Evolutionary conservation across 1,140 invertebrate genomes (phyloP).

Genomic region (Drosophila guanche): DNA sequence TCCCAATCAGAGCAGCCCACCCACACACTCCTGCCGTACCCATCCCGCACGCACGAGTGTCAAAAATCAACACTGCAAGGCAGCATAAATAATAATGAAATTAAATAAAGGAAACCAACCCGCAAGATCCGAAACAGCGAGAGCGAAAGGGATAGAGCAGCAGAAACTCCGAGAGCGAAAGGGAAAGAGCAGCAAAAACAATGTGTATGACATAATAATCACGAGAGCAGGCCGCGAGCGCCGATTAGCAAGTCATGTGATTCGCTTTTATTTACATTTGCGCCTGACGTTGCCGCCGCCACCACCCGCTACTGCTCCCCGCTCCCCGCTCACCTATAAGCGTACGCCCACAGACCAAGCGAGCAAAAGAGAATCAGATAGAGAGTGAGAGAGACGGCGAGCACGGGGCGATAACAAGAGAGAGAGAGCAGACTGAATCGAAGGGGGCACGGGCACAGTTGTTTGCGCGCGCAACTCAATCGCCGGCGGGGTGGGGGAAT

Average conservation of each 20-base stretch:
- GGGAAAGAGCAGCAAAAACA: conserved; percentile 38
- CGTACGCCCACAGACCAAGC: conserved; percentile 8
- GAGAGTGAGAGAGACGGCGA: conserved; percentile 30
- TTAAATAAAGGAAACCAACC: conserved; percentile 53
- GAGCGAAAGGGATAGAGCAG: conserved; percentile 3
- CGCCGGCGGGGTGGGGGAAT: conserved; percentile 20
- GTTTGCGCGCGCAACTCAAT: conserved; percentile 59
- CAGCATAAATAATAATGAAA: conserved; percentile 77
- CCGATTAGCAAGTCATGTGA: conserved; percentile 84
- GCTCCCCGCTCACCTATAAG: conserved; percentile 4
- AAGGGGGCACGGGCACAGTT: conserved; percentile 36
- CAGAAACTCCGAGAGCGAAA: conserved; percentile 13
- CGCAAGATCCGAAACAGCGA: too few relatives aligned
- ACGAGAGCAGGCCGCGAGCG: conserved; percentile 81
- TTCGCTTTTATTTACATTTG: conserved; percentile 83
- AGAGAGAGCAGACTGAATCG: conserved; percentile 1
- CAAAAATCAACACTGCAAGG: conserved; percentile 68
- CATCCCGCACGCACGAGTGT: conserved; percentile 49
- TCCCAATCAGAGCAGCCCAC: conserved; percentile 32
- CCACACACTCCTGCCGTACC: conserved; percentile 23
- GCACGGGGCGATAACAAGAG: conserved; percentile 50
- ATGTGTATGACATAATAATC: conserved; percentile 83
- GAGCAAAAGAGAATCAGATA: conserved; percentile 2
- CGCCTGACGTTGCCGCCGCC: conserved; percentile 59
- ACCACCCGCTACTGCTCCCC: conserved; percentile 7